phyloP scores from a whole-genome alignment of 2,797 vertebrate genomes.

The Apogon talboti region DNA sequence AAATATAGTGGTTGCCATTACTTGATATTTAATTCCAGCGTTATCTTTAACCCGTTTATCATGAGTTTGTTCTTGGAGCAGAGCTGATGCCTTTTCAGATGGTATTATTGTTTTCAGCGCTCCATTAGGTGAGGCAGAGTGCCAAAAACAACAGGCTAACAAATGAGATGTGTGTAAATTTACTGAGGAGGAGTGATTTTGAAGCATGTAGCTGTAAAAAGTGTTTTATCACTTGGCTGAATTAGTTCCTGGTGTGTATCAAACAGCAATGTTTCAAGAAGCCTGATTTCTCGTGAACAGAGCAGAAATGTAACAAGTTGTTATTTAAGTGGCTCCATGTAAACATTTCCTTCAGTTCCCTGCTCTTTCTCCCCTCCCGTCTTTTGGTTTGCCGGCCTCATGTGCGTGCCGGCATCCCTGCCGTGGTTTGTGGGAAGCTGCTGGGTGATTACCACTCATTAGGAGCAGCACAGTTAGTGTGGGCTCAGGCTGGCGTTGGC shows the following conservation, averaged over 20 bases:
- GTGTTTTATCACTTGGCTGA: constrained; percentile 49
- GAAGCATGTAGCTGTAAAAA: constrained; percentile 45
- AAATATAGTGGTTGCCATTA: constrained; percentile 39
- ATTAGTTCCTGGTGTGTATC: constrained; percentile 61
- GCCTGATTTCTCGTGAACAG: constrained; percentile 30
- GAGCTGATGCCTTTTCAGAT: constrained; percentile 46
- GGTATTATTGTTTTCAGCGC: constrained; percentile 56
- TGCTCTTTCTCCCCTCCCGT: constrained; percentile 26
- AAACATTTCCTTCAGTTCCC: constrained; percentile 64
- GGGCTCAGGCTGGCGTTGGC: constrained; percentile 75
- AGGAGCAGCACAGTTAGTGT: constrained; percentile 74
- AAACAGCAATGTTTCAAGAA: constrained; percentile 29
- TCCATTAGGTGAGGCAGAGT: constrained; percentile 58
- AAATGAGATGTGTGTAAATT: constrained; percentile 67
- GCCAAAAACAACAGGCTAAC: constrained; percentile 70
- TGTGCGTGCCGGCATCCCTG: constrained; percentile 73
- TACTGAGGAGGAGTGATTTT: constrained; percentile 46
- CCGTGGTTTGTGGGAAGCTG: constrained; percentile 78
- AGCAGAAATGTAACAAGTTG: constrained; percentile 58
- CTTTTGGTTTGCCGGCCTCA: constrained; percentile 46
- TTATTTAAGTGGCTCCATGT: constrained; percentile 63
- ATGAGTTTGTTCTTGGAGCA: constrained; percentile 32
- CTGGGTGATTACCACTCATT: constrained; percentile 83
- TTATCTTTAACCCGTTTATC: constrained; percentile 54
- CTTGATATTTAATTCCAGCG: constrained; percentile 37